Evolutionary conservation across 1,140 invertebrate genomes (phyloP).

Genomic region (Bombus pyrosoma): DNA sequence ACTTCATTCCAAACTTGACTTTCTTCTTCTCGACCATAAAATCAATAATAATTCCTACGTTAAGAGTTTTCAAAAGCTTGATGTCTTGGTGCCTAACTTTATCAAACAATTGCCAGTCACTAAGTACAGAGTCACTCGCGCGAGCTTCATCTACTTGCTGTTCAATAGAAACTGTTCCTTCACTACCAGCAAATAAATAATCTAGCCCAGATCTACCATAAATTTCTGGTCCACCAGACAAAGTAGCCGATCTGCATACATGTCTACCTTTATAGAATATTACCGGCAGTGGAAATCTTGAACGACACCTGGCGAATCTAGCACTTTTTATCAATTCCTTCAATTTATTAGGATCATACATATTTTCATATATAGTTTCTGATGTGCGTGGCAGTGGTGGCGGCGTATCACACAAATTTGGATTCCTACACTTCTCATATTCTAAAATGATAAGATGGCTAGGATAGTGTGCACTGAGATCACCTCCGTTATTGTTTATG

Average conservation of each 20-base stretch:
- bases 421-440: conserved; percentile 83
- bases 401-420: conserved; percentile 71
- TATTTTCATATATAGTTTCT: conserved; percentile 85
- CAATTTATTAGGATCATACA: conserved; percentile 84
- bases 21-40: conserved; percentile 96
- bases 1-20: conserved; percentile 93
- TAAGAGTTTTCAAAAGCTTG: conserved; percentile 87
- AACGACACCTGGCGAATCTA: conserved; percentile 87
- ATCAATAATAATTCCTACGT: conserved; percentile 91
- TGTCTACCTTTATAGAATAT: conserved; percentile 91
- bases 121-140: conserved; percentile 60
- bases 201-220: conserved; percentile 87
- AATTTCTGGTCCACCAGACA: conserved; percentile 89
- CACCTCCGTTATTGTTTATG: conserved; percentile 87
- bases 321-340: conserved; percentile 86
- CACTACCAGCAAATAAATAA: conserved; percentile 81
- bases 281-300: conserved; percentile 90
- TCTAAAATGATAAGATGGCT: conserved; percentile 88
- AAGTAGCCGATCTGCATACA: conserved; percentile 87
- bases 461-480: conserved; percentile 90
- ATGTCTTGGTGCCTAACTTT: conserved; percentile 89
- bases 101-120: conserved; percentile 86
- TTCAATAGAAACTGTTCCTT: conserved; percentile 45
- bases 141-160: conserved; percentile 43
- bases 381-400: conserved; percentile 78